Evolutionary conservation across 2,797 vertebrate species (phyloP), one percentile per base, ranked within the genome.

Genomic region (Etheostoma perlongum): DNA sequence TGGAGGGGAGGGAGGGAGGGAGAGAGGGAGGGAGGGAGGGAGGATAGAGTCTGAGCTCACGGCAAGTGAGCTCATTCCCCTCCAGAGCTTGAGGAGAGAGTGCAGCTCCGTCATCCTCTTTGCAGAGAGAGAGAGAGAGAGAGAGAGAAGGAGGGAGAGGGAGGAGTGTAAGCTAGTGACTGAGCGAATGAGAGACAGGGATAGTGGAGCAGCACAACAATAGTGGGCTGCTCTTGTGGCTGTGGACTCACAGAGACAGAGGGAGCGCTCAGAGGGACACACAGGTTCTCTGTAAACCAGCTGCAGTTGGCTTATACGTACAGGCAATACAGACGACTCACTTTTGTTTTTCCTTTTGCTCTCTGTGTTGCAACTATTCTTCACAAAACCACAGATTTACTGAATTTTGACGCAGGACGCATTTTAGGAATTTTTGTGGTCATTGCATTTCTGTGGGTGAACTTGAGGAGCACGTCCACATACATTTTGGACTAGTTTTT

Each of bases 41-140:
- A 71, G 85, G 82, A 75, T 75, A 76, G 90, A 88, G 89, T 91
- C 92, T 91, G 82, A 92, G 91, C 94, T 94, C 94, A 91, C 81
- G 77, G 93, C 93, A 93, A 95, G 94, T 97, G 96, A 97, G 95
- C 95, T 95, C 94, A 96, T 93, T 95, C 93, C 91, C 87, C 91
- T 92, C 80, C 87, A 78, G 92, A 90, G 92, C 88, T 91, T 30
- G 83, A 75, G 68, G 84, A 87, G 88, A 86, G 86, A 84, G 85
- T 87, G 89, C n/a, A 87, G 89, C 88, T 77, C 84, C 76, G 84
- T 93, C 92, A 87, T 92, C 73, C 63, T 85, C 60, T 89, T 82
- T 80, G 84, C 84, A 85, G 85, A 83, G 81, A 82, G 82, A 86
- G 83, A 69, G 74, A 82, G 83, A 77, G 85, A 74, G 74, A 78